Conservation (phyloP, 2,888 invertebrate species). For the Drosophila barbarae region DNA sequence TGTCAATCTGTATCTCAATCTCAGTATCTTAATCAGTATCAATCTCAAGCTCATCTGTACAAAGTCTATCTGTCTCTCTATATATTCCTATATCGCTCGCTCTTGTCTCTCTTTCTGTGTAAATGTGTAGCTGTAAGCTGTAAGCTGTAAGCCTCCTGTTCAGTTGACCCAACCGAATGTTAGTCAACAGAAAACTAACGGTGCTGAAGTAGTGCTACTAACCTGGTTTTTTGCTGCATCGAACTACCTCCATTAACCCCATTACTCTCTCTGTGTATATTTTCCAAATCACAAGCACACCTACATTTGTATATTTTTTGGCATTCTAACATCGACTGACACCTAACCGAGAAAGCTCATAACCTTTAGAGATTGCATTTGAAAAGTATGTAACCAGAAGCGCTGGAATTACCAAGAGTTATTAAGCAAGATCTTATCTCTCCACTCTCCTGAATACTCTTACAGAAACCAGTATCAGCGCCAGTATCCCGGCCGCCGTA, state of each 20-base stretch:
- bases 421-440: constrained; percentile 20
- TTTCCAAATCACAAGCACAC: constrained; percentile 51
- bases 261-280: constrained; percentile 66
- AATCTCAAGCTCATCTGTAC: constrained; percentile 55
- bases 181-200: constrained; percentile 53
- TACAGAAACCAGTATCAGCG: constrained; percentile 79
- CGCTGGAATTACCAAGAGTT: constrained; percentile 14
- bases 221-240: constrained; percentile 53
- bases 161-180: constrained; percentile 56
- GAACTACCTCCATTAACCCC: constrained; percentile 52
- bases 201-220: constrained; percentile 49
- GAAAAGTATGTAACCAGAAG: constrained; percentile 18
- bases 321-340: constrained; percentile 54
- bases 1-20: constrained; percentile 2
- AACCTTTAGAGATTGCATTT: constrained; percentile 47
- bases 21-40: constrained; percentile 4
- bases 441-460: constrained; percentile 38
- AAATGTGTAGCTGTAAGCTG: constrained; percentile 45
- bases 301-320: constrained; percentile 21
- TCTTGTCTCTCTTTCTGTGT: constrained; percentile 30
- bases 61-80: constrained; percentile 49
- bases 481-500: constrained; percentile 79
- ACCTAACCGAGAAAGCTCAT: constrained; percentile 55
- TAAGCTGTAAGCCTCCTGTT: constrained; percentile 48
- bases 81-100: constrained; percentile 43